phyloP scores from a whole-genome alignment of 2,113 vertebrate species.

The Hypomesus transpacificus region DNA sequence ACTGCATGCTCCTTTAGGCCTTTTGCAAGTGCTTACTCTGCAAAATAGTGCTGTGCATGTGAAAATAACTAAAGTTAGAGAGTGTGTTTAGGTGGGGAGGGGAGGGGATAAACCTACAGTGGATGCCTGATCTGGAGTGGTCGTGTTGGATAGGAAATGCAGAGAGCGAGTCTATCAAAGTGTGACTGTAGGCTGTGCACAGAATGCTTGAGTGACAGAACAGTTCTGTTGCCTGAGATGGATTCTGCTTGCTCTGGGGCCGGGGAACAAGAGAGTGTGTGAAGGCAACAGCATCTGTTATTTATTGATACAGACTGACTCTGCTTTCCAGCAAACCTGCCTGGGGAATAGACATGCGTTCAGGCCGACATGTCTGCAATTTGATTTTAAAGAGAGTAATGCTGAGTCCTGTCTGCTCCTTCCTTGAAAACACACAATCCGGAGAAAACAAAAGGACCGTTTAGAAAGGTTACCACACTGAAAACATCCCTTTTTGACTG shows the following conservation, averaged over 20 bases:
- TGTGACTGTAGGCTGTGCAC: slow-evolving; percentile 51
- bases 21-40: no score
- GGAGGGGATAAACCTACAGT: slow-evolving; percentile 11
- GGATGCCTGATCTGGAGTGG: slow-evolving; percentile 35
- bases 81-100: no score
- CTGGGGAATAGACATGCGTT: slow-evolving; percentile 35
- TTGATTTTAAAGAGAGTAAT: slow-evolving; percentile 29
- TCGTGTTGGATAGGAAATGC: slow-evolving; percentile 38
- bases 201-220: slow-evolving; percentile 59
- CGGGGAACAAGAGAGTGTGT: slow-evolving; percentile 34
- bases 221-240: slow-evolving; percentile 30
- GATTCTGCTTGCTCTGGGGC: slow-evolving; percentile 35
- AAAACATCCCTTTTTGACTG: no score
- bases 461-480: not conserved
- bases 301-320: slow-evolving; percentile 60
- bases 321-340: slow-evolving; percentile 36
- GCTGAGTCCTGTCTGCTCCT: not conserved
- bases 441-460: not conserved
- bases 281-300: slow-evolving; percentile 58
- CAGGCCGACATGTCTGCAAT: slow-evolving; percentile 29
- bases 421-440: not conserved
- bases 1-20: no score
- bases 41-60: no score
- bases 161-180: slow-evolving; percentile 53
- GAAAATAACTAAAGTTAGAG: no score